Base-by-base conservation (phyloP, 2,888 invertebrate genomes). In the Drosophila colorata region DNA sequence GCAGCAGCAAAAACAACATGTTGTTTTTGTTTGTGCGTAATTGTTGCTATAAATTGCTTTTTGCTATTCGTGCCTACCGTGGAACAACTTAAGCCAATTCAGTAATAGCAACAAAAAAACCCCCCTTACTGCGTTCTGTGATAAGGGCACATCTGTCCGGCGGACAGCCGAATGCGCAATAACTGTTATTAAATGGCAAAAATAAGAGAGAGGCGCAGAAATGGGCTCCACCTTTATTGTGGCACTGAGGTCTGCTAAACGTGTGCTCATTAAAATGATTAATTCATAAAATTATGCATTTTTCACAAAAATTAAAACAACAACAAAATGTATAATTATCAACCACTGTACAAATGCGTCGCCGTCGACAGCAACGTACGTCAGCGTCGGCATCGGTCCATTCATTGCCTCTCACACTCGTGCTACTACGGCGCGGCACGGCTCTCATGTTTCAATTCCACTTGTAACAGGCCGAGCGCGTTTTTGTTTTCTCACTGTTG, bases 181-280 rank as follows among this genome's bases (percentile, higher is more conserved):
- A 85, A 82, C 85, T 58, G 82, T 85, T 79, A 79, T 82, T 82
- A 82, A 74, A 65, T 57, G 46, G 40, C 51, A 67, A 53, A n/a
- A n/a, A n/a, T n/a, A 2, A 9, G 28, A 13, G 33, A 4, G 48
- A 46, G 35, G 35, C 41, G 37, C 9, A 51, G 47, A 68, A 44
- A 48, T 61, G 59, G 43, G 60, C 57, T 53, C 63, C 78, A 71
- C 81, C 64, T 84, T 69, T 71, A 38, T 60, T 58, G 56, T 60
- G 57, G 63, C 67, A 65, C 63, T 60, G 44, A 63, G 16, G 44
- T 37, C 60, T 67, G 78, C 79, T 82, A 84, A 82, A 79, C 67
- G 77, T 67, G 53, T 68, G 66, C 67, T 85, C 82, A 82, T 85
- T 80, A 85, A 77, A 74, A 68, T 82, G 80, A 82, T 85, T 74